A percentile compares a stretch with the other conserved stretches of the same genome.
Conservation (phyloP, 2,888 invertebrate species). For the Spodoptera picta region DNA sequence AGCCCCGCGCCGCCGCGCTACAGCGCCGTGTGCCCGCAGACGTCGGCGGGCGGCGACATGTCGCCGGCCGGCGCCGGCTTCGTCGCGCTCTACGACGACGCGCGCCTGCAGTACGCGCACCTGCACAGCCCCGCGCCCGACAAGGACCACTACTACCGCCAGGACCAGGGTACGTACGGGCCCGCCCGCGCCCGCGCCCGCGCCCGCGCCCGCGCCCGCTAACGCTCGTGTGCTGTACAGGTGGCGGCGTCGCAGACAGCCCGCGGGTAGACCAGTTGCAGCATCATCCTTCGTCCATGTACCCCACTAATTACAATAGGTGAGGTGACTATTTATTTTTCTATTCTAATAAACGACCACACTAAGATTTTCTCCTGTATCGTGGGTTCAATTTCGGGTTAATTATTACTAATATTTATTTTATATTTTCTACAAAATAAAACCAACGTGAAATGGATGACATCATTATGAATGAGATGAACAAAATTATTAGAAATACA, state of each 20-base stretch:
- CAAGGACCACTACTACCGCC: constrained; percentile 74
- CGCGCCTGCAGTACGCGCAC: constrained; percentile 57
- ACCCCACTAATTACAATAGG: constrained; percentile 84
- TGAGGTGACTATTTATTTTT: constrained; percentile 40
- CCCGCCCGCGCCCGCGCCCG: background rate
- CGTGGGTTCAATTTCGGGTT: too few relatives aligned
- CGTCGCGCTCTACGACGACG: constrained; percentile 49
- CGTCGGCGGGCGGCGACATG: constrained; percentile 66
- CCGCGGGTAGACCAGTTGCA: constrained; percentile 83
- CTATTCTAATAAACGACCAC: too few relatives aligned
- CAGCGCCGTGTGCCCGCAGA: constrained; percentile 47
- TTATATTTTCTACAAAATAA: too few relatives aligned
- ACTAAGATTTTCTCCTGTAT: too few relatives aligned
- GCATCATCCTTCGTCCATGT: constrained; percentile 81
- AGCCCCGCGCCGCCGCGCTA: constrained; percentile 1
- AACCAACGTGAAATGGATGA: too few relatives aligned
- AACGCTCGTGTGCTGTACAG: constrained; percentile 48
- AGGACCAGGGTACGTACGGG: constrained; percentile 70
- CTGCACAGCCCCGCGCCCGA: constrained; percentile 57
- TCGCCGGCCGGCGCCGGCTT: constrained; percentile 69
- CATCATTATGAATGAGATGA: too few relatives aligned
- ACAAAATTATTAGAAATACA: too few relatives aligned
- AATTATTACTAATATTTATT: too few relatives aligned
- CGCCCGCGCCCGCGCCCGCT: background rate
- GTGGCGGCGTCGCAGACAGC: constrained; percentile 75